Percentiles rank a stretch among this genome's conserved stretches.
Conservation (phyloP, 2,113 vertebrate genomes). For the Eleginops maclovinus region DNA sequence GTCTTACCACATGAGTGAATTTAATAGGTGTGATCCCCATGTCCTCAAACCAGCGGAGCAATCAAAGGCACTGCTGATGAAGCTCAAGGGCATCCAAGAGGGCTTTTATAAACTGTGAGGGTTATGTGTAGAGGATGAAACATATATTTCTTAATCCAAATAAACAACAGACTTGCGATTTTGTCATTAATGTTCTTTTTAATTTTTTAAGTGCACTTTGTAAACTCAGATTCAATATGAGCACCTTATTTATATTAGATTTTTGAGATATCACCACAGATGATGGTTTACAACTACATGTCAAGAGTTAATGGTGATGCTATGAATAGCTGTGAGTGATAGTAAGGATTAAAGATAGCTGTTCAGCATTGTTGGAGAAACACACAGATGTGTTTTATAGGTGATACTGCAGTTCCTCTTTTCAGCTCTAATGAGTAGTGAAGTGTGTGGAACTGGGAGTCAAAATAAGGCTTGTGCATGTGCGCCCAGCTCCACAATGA, state of each 20-base stretch:
- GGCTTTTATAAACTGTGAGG: conserved; percentile 27
- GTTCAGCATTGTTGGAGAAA: too few relatives aligned
- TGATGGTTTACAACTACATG: too few relatives aligned
- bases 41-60: conserved; percentile 65
- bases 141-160: conserved; percentile 1
- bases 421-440: too few relatives aligned
- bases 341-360: too few relatives aligned
- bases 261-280: too few relatives aligned
- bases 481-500: background rate
- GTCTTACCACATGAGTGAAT: conserved; percentile 74
- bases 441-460: background rate
- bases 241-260: too few relatives aligned
- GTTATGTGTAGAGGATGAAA: background rate
- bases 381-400: too few relatives aligned
- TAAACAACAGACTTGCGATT: background rate
- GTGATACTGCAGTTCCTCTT: too few relatives aligned
- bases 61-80: conserved; percentile 58
- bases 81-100: conserved; percentile 64
- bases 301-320: too few relatives aligned
- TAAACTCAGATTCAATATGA: too few relatives aligned
- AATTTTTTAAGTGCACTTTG: too few relatives aligned
- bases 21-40: conserved; percentile 69
- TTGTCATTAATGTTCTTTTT: background rate
- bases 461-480: background rate
- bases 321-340: too few relatives aligned